Base-by-base conservation (phyloP, 2,113 vertebrate species). In the Galemys pyrenaicus region DNA sequence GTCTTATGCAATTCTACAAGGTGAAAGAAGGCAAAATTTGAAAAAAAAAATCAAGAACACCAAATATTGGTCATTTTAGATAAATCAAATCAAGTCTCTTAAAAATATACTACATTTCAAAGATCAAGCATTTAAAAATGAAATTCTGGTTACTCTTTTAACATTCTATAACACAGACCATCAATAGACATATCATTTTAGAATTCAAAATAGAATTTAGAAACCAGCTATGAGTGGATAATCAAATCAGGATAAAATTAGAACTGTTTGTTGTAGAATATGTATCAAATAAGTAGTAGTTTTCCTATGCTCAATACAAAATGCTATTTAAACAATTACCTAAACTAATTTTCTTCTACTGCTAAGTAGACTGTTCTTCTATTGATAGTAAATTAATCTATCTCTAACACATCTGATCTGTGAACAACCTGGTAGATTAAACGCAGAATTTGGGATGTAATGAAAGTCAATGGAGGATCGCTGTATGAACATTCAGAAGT, bases 101-200 rank as follows among this genome's bases (percentile, higher is more conserved):
- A 39, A 62, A 95, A 89, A 58, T 65, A 16, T 35, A 83, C 65
- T 83, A 46, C 11, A 79, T 79, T 88, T 80, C 75, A 81, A 91
- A 92, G 20, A 75, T 32, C 26, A 85, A 41, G 60, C 37, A 64
- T 79, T 79, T 64, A 96, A 84, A 79, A 32, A 87, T 88, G 9
- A 80, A 54, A 93, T 79, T 84, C 65, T 70, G 15, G 37, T 68
- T 44, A 80, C 64, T 82, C 17, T 44, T 78, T 58, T 80, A 89
- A 60, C 39, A 70, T 26, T 80, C 68, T 51, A 44, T 44, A 87
- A 82, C 24, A 87, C 11, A 60, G 39, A 28, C 68, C 73, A 71
- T 92, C 58, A 86, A 60, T 1, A 71, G 8, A 71, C 30, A 26
- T 60, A 81, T 82, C 39, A 81, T 60, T 68, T 56, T 68, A 71